Evolutionary conservation across 1,140 invertebrate genomes (phyloP), one percentile per base, ranked within the genome.

Genomic region (Bombus fervidus): DNA sequence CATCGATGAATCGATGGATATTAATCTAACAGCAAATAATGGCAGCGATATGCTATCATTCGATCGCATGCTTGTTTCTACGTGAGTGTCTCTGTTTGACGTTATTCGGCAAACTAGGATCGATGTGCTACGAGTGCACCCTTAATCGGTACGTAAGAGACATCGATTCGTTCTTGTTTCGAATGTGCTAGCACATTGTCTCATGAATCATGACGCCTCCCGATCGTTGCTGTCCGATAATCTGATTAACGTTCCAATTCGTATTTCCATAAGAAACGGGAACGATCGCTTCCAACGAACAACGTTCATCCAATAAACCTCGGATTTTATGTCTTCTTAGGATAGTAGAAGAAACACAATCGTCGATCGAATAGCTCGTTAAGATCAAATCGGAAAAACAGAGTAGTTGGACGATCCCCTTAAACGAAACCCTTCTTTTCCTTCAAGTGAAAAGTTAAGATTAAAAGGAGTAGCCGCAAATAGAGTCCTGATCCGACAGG

Each of bases 11-110:
- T 53, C 47, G 47, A 53, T 22, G 92, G 85, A 91, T 94, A 94
- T 94, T 94, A 94, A 94, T 94, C 88, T 89, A 90, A 90, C 83
- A 47, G 37, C 66, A 62, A 89, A 89, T 89, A 89, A 83, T 83
- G 75, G 59, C 59, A 34, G 47, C 68, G 83, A 83, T 88, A 86
- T 80, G 85, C 41, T 68, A 43, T 37, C 75, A 37, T 84, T 77
- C 76, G 80, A 89, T 59, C 62, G 22, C 39, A n/a, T 22, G 34
- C 78, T 43, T 80, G 41, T 85, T 80, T 53, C 66, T 9, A 3
- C 37, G 1, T 3, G n/a, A 66, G 31, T 10, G 3, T 34, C 5
- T 22, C 15, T 18, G 34, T 34, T 69, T 39, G 34, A 57, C 9
- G n/a, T 8, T 37, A 28, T n/a, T 31, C 12, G 39, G 5, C 18